Evolutionary conservation across 64 coral and sea anemone genomes (phyloP), one percentile per base, ranked within the genome.

Genomic region (Anthopleura sola): DNA sequence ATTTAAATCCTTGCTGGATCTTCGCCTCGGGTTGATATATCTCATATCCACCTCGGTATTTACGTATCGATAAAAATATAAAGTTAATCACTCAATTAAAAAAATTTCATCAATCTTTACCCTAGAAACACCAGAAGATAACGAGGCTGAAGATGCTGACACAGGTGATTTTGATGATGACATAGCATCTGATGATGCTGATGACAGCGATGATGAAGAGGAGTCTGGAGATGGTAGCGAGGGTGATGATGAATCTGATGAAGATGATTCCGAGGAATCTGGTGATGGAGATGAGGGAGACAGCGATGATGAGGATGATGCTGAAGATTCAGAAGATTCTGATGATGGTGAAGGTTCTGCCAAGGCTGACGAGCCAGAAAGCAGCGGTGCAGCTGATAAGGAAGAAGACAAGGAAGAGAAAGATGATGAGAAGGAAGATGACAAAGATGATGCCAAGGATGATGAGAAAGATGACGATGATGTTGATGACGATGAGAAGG

Each of bases 161-260:
- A 86, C 40, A 40, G 89, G 84, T 55, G 89, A 91, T 28, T 78
- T 86, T 24, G 89, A 91, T 55, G 89, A 86, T 85, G 89, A 91
- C 39, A 75, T 86, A 55, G 48, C 46, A 15, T 68, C 75, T 19
- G 86, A 78, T 53, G 86, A 55, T 44, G 49, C 24, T 24, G 89
- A 91, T 6, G 40, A 44, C 40, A 44, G 40, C 40, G 9, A 8
- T 34, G 78, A 66, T 31, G 80, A 82, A 19, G 88, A 88, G 8
- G 80, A 60, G 0, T 78, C 64, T 37, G 80, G 81, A 3, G 57
- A 85, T 18, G 74, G 51, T 5, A 50, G 60, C 20, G 88, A 85
- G 19, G 88, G 40, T 58, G 88, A 85, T 20, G 83, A 60, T 38
- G 82, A 78, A 11, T 69, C 78, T 83, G 80, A 83, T 77, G 76